These are phyloP conservation scores for Sula dactylatra DNA, from an alignment of 2,113 vertebrate species.

Conservation along the genomic window DNA sequence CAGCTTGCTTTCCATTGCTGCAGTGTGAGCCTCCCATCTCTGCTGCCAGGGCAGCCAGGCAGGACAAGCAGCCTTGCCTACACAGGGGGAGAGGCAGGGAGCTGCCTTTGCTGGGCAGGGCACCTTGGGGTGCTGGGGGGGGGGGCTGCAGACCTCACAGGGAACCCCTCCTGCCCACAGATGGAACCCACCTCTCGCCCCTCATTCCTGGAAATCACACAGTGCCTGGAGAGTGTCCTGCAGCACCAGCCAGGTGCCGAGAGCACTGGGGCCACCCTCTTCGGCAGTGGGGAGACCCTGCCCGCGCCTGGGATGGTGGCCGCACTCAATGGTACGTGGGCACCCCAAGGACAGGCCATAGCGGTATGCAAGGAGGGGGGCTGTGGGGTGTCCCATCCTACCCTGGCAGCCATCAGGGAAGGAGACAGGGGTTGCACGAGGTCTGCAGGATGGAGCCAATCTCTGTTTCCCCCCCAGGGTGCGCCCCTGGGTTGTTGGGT, in stretches of 20 bases:
- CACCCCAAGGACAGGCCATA: not conserved
- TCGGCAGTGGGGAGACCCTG: not conserved
- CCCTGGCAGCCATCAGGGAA: not conserved
- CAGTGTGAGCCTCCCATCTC: slow-evolving; percentile 71
- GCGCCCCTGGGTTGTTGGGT: not conserved
- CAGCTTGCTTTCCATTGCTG: slow-evolving; percentile 86
- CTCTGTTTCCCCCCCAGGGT: not conserved
- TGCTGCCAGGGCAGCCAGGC: not conserved
- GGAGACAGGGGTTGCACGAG: too few relatives aligned
- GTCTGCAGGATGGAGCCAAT: not conserved
- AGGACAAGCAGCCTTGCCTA: not conserved
- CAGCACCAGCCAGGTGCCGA: slow-evolving; percentile 49
- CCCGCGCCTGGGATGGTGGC: not conserved
- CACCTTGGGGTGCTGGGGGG: not conserved
- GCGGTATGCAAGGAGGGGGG: not conserved
- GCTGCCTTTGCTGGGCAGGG: not conserved
- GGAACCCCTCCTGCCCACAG: slow-evolving; percentile 41
- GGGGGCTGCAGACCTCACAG: not conserved
- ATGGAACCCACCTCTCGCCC: slow-evolving; percentile 80
- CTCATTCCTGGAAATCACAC: slow-evolving; percentile 77
- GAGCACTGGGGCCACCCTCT: not conserved
- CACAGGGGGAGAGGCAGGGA: not conserved
- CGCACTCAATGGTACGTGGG: not conserved
- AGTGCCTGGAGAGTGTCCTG: slow-evolving; percentile 77
- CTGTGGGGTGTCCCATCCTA: not conserved